Percentiles rank a stretch among this genome's conserved stretches.
Conservation (phyloP, 2,888 invertebrate species). For the Microctonus aethiopoides region DNA sequence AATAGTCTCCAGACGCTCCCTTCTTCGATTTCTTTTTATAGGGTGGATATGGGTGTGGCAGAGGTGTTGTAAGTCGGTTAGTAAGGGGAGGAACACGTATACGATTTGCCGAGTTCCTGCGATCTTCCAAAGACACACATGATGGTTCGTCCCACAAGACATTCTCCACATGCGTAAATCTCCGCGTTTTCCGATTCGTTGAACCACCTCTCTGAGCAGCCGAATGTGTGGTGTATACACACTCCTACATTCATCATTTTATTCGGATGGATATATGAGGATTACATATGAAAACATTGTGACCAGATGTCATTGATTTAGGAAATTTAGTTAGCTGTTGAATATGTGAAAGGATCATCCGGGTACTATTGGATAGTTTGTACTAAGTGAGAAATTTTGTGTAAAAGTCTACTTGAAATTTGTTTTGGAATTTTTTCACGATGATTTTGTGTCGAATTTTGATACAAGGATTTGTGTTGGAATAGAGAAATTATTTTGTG, state of each 20-base stretch:
- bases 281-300: too few species aligned
- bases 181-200: constrained; percentile 9
- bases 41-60: constrained; percentile 16
- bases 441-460: too few species aligned
- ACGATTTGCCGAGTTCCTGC: constrained; percentile 12
- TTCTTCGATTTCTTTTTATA: neutral
- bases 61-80: neutral
- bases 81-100: constrained; percentile 4
- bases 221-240: neutral
- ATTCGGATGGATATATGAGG: neutral
- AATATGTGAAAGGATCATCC: too few species aligned
- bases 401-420: too few species aligned
- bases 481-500: too few species aligned
- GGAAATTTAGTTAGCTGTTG: too few species aligned
- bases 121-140: constrained; percentile 5
- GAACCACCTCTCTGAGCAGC: neutral
- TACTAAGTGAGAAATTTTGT: too few species aligned
- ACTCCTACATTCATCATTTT: neutral
- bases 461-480: too few species aligned
- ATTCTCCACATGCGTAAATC: constrained; percentile 9
- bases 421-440: too few species aligned
- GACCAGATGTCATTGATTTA: too few species aligned
- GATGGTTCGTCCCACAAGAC: constrained; percentile 17
- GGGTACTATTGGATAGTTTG: too few species aligned
- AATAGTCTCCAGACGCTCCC: constrained; percentile 1